Base-by-base conservation (phyloP, 2,888 invertebrate species). In the Ecliptopera silaceata region DNA sequence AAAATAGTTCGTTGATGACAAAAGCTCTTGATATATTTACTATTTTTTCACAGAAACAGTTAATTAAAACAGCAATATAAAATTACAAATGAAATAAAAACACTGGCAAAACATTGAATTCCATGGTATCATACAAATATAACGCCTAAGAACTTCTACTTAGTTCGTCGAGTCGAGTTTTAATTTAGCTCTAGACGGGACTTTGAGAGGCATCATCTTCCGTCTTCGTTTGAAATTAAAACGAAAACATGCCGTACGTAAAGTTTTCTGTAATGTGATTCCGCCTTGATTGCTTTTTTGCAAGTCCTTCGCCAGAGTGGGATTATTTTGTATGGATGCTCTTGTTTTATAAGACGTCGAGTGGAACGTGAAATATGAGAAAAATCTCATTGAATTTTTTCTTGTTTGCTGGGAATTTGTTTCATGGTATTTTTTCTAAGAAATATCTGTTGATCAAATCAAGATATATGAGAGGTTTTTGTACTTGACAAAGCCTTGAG, bases 201-300 rank as follows among this genome's bases (percentile, higher is more conserved):
- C 59, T 68, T 75, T 72, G 67, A 70, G 66, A 61, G 77, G 74
- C 65, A 60, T 72, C 66, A 32, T 46, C 57, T 64, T 67, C 52
- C 58, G 54, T 62, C 61, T 44, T 47, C 41, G 32, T 47, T 57
- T 63, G 56, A 74, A 75, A 78, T 77, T 75, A 73, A 75, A 78
- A 47, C 20, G 58, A 64, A 66, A 64, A 64, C 57, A 60, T 59
- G 56, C 65, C 61, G 58, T 49, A 49, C 36, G 15, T 34, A 58
- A 58, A 67, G 66, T 70, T 74, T 69, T 61, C 64, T 50, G 63
- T 70, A 72, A 71, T 65, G 45, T 43, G 71, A 73, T 66, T 66
- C 70, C 56, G 50, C 64, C 67, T 59, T 56, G 57, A 65, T 64
- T 63, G 59, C 55, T 50, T 51, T 60, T 59, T 56, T 54, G 54